phyloP scores from a whole-genome alignment of 2,113 vertebrate genomes.

The Antechinus stuartii region DNA sequence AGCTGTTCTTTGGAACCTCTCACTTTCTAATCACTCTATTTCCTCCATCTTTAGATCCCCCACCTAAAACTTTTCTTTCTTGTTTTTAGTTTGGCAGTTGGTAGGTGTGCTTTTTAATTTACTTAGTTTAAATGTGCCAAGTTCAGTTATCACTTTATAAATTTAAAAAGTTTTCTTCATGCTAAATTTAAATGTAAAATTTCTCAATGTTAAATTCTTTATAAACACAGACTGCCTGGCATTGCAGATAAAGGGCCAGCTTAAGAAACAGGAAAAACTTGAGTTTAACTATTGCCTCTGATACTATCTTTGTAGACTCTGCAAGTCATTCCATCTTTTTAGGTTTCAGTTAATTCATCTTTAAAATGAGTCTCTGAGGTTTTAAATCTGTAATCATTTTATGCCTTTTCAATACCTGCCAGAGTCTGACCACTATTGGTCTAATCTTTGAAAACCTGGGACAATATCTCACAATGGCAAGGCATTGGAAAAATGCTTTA shows the following conservation, averaged over 20 bases:
- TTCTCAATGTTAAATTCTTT: constrained; percentile 57
- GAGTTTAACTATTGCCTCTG: background rate
- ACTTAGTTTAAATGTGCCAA: constrained; percentile 57
- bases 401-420: background rate
- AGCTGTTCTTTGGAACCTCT: background rate
- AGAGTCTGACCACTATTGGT: background rate
- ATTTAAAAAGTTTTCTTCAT: constrained; percentile 60
- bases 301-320: background rate
- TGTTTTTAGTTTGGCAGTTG: constrained; percentile 12
- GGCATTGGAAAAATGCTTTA: background rate
- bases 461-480: background rate
- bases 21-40: background rate
- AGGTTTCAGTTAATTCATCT: background rate
- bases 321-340: background rate
- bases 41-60: background rate
- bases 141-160: constrained; percentile 67
- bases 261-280: constrained; percentile 1
- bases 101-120: constrained; percentile 51
- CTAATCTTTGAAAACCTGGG: background rate
- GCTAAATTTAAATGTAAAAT: constrained; percentile 62
- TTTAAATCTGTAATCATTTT: background rate
- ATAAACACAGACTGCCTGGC: constrained; percentile 14
- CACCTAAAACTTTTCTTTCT: background rate
- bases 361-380: background rate
- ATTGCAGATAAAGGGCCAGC: constrained; percentile 16